phyloP scores from a whole-genome alignment of 1,140 invertebrate genomes.

The Magallana ariakensis region DNA sequence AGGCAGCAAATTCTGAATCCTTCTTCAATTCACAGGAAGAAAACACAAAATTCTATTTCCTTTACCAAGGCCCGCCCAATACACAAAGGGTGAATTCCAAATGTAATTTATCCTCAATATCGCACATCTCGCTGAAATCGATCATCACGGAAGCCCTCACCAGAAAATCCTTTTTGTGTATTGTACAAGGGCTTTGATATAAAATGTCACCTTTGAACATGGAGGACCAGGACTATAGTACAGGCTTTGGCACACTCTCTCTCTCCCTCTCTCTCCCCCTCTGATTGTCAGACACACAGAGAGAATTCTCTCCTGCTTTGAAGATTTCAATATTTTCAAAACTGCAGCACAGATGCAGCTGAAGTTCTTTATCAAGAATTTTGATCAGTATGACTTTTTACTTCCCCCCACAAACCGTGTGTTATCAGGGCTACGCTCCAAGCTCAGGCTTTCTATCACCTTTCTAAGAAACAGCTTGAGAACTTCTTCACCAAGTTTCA shows the following conservation, averaged over 20 bases:
- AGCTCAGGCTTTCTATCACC: neutral
- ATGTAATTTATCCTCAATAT: constrained; percentile 4
- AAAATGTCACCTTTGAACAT: neutral
- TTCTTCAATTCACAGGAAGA: no score
- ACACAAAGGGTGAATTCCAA: constrained; percentile 19
- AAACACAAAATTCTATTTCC: neutral
- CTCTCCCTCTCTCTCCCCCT: neutral
- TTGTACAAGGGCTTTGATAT: neutral
- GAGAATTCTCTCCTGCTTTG: neutral
- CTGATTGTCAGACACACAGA: neutral
- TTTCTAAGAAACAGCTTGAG: neutral
- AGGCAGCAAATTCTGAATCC: no score
- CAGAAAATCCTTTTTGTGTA: neutral
- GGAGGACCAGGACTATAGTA: neutral
- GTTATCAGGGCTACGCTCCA: constrained; percentile 8
- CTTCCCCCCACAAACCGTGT: neutral
- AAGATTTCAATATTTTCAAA: constrained; percentile 18
- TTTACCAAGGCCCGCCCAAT: neutral
- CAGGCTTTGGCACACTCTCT: neutral
- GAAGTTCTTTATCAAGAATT: constrained; percentile 13
- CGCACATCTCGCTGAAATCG: constrained; percentile 9
- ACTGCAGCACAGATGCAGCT: constrained; percentile 7
- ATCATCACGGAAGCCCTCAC: neutral
- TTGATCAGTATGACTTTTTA: constrained; percentile 16
- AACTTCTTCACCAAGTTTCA: neutral